Evolutionary conservation across 1,140 invertebrate species (phyloP), one percentile per base, ranked within the genome.

Genomic region (Adoxophyes honmai): DNA sequence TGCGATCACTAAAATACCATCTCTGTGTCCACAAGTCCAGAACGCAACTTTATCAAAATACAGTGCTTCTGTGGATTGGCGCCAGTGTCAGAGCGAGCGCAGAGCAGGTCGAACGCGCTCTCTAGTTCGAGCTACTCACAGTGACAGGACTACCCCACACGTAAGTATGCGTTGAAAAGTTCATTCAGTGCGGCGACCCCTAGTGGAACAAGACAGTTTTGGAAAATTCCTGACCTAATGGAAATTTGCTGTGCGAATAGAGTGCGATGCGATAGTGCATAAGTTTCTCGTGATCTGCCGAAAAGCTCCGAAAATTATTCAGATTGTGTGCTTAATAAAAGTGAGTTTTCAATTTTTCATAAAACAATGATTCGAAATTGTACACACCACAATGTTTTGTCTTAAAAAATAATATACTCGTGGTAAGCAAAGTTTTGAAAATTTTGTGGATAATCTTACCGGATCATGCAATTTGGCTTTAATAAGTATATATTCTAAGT

Each of bases 1-100:
- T 0, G n/a, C 42, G 28, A 21, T 28, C 42, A 21, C 42, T 48
- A 48, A 21, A 48, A 48, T 48, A 48, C 21, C 42, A 48, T 48
- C 42, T 21, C 42, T 9, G 34, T 36, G 34, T 10, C 21, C n/a
- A 28, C 42, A 48, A 48, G 18, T 33, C 42, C 42, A 48, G 18
- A 48, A 48, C 42, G 42, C 42, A 48, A 48, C 18, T 48, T 48
- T 21, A 48, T 16, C 42, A 48, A 48, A 48, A 48, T 33, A 48
- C 42, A 48, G 42, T 48, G 42, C 5, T 11, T 11, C 18, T 28
- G 42, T 33, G 42, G 11, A 21, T 33, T 5, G n/a, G 10, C 14
- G 11, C 21, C 42, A 48, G 42, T 48, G 42, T 48, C 15, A 21
- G 42, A 16, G 16, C 11, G 42, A 28, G 42, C 42, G 42, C 42